These are phyloP conservation scores for Cataglyphis rosenhaueri DNA, from an alignment of 2,888 invertebrate genomes.

Conservation along the genomic window DNA sequence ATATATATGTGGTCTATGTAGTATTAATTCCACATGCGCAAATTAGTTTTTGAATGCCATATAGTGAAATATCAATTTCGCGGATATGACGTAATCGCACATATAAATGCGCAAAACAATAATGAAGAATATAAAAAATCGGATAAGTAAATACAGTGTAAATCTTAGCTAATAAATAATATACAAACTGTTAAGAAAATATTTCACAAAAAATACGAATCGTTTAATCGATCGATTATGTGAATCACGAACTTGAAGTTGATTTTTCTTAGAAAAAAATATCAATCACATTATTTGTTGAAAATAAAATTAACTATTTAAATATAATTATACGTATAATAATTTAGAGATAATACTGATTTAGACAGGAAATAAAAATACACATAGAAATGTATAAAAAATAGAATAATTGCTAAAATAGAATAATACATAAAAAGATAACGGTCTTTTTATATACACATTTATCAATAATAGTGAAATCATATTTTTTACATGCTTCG, in stretches of 20 bases:
- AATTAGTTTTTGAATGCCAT: constrained; percentile 1
- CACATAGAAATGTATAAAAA: background rate
- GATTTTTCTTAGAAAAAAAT: background rate
- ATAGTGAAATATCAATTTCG: constrained; percentile 15
- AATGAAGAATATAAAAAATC: background rate
- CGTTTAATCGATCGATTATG: background rate
- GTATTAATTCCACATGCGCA: background rate
- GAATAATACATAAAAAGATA: background rate
- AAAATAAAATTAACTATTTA: background rate
- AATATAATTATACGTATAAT: background rate
- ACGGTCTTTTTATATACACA: background rate
- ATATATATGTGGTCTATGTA: background rate
- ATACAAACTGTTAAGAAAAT: background rate
- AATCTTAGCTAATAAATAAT: background rate
- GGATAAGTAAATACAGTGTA: background rate
- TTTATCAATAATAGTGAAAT: constrained; percentile 2
- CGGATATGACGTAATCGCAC: background rate
- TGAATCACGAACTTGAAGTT: background rate
- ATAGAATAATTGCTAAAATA: background rate
- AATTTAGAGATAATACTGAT: background rate
- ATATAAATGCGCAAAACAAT: background rate
- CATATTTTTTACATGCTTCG: constrained; percentile 18
- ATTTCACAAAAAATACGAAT: background rate
- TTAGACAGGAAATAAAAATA: background rate
- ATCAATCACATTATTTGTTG: background rate